These are phyloP conservation scores for Lordiphosa mommai DNA, from an alignment of 1,140 invertebrate species.

Conservation along the genomic window DNA sequence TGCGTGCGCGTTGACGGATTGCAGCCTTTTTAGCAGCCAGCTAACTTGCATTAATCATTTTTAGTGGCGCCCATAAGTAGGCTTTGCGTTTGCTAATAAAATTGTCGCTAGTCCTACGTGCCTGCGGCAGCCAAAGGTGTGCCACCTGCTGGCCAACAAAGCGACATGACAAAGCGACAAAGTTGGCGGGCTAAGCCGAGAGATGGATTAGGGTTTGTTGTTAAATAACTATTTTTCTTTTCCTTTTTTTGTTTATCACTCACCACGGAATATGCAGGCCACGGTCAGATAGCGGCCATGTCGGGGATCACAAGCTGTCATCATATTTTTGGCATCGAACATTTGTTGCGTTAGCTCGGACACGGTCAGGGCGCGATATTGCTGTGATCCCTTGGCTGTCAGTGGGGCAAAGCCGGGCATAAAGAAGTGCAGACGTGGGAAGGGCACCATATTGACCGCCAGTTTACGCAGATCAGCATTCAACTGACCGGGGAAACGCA, in stretches of 20 bases:
- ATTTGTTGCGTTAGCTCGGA: slow-evolving; percentile 94
- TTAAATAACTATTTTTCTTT: slow-evolving; percentile 74
- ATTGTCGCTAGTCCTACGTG: slow-evolving; percentile 62
- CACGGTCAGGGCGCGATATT: slow-evolving; percentile 92
- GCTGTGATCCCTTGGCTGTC: slow-evolving; percentile 91
- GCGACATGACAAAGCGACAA: slow-evolving; percentile 69
- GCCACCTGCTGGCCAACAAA: slow-evolving; percentile 30
- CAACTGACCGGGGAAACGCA: slow-evolving; percentile 90
- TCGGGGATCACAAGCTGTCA: slow-evolving; percentile 97
- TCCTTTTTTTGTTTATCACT: slow-evolving; percentile 26
- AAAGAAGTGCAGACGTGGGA: slow-evolving; percentile 97
- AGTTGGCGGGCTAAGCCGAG: slow-evolving; percentile 55
- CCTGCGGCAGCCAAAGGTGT: slow-evolving; percentile 44
- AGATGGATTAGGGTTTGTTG: slow-evolving; percentile 57
- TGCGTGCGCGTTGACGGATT: slow-evolving; percentile 64
- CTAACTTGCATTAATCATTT: slow-evolving; percentile 75
- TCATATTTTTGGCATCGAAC: slow-evolving; percentile 96
- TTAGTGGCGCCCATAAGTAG: slow-evolving; percentile 75
- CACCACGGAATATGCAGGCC: slow-evolving; percentile 95
- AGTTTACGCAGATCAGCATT: slow-evolving; percentile 96
- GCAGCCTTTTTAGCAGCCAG: slow-evolving; percentile 69
- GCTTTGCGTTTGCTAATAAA: slow-evolving; percentile 72
- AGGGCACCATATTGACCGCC: slow-evolving; percentile 98
- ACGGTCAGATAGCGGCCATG: slow-evolving; percentile 96
- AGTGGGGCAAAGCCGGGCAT: slow-evolving; percentile 97